Percentiles rank a stretch among this genome's conserved stretches.
Evolutionary conservation across 2,797 vertebrate species (phyloP).

Genomic region (Tympanoctomys barrerae): DNA sequence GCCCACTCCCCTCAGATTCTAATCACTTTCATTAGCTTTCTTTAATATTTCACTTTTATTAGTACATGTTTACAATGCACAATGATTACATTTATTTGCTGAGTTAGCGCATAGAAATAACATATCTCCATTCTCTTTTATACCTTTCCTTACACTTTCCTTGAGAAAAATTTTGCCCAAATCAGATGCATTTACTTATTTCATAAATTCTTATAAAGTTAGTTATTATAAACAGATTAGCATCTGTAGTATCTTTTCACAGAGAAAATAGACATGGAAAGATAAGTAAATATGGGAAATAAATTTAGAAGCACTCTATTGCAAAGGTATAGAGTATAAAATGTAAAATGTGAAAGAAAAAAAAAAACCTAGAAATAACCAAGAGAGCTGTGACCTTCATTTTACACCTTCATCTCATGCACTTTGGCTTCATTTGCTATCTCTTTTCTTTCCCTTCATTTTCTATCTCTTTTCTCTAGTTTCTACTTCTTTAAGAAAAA

Average conservation of each 20-base stretch:
- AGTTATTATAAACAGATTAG: not conserved
- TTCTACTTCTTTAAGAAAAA: not conserved
- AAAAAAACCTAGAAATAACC: not conserved
- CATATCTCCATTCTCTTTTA: not conserved
- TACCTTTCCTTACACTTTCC: not conserved
- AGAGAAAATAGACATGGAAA: not conserved
- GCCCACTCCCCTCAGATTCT: not conserved
- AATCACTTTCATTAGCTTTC: not conserved
- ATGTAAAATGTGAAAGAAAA: not conserved
- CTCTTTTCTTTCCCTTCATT: not conserved
- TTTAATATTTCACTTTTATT: not conserved
- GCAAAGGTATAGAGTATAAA: not conserved
- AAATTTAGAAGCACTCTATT: not conserved
- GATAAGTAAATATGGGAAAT: not conserved
- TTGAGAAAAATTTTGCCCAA: not conserved
- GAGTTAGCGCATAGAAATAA: not conserved
- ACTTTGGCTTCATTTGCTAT: not conserved
- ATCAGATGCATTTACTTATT: not conserved
- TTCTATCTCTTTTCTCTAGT: not conserved
- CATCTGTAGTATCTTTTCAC: not conserved
- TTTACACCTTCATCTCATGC: fast-evolving
- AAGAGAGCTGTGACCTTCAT: not conserved
- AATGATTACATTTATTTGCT: not conserved
- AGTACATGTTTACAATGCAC: not conserved
- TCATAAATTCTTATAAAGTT: not conserved